Base-by-base conservation (phyloP, 2,797 vertebrate species). In the Salmo trutta region DNA sequence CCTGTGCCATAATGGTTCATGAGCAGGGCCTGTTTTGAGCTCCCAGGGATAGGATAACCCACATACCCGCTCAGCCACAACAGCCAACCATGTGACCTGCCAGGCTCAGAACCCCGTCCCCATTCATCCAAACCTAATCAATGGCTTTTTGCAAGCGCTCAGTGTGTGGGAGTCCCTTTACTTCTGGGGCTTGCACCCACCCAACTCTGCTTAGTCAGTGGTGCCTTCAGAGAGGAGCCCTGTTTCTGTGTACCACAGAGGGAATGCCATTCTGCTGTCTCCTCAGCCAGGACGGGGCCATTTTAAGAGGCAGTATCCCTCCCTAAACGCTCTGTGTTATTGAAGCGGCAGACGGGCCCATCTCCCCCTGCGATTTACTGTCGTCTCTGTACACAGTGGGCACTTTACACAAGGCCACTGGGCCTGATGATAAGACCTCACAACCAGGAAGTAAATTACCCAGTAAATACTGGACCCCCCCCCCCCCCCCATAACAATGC, bases 351-450 rank as follows among this genome's bases (percentile, higher is more conserved):
- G n/a, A 59, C 56, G 0, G 19, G 56, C 65, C 29, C 74, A 54
- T 75, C 74, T 66, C 69, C 68, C 68, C 36, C 31, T 66, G 65
- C 74, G 52, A 83, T 83, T 86, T 87, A 81, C 65, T 56, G 69
- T 56, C 21, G 12, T 75, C 66, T 29, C 66, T 36, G 65, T 71
- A 74, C 73, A 64, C 71, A 53, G 4, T 6, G 56, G 56, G 6
- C 56, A 75, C 72, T 80, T 82, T 67, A 78, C 71, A 78, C 82
- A 79, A 82, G 79, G 31, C 70, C 69, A 69, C 64, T 52, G 75
- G 79, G 79, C 82, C 77, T 85, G 81, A 79, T 75, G 71, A 74
- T 62, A 75, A 79, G 76, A 62, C 69, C 78, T 78, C 24, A 64
- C 17, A 24, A 68, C 47, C 21, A 3, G 64, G 56, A n/a, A 64